phyloP scores from a whole-genome alignment of 2,888 invertebrate species.

The Drosophila neotestacea region DNA sequence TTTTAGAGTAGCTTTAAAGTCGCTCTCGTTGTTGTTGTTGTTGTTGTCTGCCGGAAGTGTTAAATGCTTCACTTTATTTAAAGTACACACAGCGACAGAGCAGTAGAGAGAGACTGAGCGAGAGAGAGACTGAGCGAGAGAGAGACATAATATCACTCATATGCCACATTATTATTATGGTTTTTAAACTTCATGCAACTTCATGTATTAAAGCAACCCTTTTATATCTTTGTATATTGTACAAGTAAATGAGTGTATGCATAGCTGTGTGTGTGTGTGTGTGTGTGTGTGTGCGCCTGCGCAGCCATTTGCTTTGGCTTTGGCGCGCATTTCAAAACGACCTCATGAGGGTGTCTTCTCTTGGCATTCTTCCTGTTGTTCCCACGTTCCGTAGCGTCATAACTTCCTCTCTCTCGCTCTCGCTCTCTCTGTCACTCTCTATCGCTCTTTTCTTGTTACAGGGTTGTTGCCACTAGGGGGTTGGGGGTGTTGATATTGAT shows the following conservation, averaged over 20 bases:
- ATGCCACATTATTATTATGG: constrained; percentile 75
- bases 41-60: constrained; percentile 75
- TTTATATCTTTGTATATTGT: constrained; percentile 15
- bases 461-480: constrained; percentile 30
- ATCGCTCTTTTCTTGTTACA: constrained; percentile 4
- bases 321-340: constrained; percentile 69
- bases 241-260: not conserved
- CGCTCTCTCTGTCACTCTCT: not conserved
- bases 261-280: constrained; percentile 14
- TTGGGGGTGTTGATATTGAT: constrained; percentile 34
- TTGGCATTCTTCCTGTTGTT: constrained; percentile 9
- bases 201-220: constrained; percentile 56
- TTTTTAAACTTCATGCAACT: constrained; percentile 50
- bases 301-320: constrained; percentile 53
- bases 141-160: constrained; percentile 66
- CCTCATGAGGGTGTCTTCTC: constrained; percentile 56
- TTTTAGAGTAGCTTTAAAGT: constrained; percentile 34
- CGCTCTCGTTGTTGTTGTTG: constrained; percentile 43
- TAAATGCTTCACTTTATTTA: constrained; percentile 80
- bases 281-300: constrained; percentile 54
- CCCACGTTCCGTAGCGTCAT: constrained; percentile 23
- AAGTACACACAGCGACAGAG: constrained; percentile 60
- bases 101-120: constrained; percentile 5
- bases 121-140: constrained; percentile 13
- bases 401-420: constrained; percentile 8